A percentile compares a stretch with the other conserved stretches of the same genome.
Evolutionary conservation across 2,113 vertebrate species (phyloP).

Genomic region (Euleptes europaea): DNA sequence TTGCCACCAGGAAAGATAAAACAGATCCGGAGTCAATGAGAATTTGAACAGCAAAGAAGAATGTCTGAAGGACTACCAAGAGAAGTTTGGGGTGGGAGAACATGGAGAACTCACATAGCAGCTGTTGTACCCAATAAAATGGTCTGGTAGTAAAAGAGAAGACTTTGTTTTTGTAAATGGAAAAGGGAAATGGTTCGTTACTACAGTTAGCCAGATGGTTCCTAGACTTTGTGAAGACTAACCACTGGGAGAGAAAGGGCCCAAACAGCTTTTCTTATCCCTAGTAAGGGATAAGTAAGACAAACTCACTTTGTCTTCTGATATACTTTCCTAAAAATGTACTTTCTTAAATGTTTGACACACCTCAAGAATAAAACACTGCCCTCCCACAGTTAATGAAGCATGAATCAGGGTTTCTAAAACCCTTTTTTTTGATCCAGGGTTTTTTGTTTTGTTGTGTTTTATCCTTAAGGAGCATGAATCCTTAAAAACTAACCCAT

Average conservation of each 20-base stretch:
- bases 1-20: not conserved
- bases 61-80: not conserved
- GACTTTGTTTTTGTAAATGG: not conserved
- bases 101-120: not conserved
- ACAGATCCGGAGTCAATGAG: not conserved
- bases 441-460: too few species aligned
- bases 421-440: too few species aligned
- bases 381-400: too few species aligned
- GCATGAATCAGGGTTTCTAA: too few species aligned
- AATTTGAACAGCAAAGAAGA: not conserved
- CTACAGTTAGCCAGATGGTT: not conserved
- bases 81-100: not conserved
- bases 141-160: not conserved
- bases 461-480: too few species aligned
- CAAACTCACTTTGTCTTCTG: not conserved
- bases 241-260: not conserved
- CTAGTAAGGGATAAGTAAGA: not conserved
- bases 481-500: too few species aligned
- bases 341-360: not conserved
- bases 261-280: not conserved
- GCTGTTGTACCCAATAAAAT: not conserved
- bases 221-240: not conserved
- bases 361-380: too few species aligned
- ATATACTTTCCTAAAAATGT: too few species aligned
- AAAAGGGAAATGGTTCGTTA: not conserved